Base-by-base conservation (phyloP, 1,140 invertebrate genomes). In the Parapsyche elsis region DNA sequence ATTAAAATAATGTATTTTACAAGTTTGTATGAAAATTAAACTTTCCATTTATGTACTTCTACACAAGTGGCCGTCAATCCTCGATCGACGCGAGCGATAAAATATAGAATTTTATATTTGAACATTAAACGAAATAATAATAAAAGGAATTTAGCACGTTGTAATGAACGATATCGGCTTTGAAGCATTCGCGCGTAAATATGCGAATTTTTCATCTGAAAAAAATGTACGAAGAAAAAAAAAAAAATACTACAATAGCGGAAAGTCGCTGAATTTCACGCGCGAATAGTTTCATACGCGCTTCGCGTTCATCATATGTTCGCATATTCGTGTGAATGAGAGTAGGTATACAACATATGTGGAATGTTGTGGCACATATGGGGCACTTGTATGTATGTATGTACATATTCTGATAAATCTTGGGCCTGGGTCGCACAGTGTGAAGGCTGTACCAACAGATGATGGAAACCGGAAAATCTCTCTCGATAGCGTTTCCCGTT, bases 391-490 rank as follows among this genome's bases (percentile, higher is more conserved):
- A 10, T 10, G 12, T 12, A 53, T 38, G 30, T 38, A 38, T 7
- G 21, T 77, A 77, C 59, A 57, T 24, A 77, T 44, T 49, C 30
- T n/a, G 75, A 77, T 77, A 77, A 77, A 77, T 77, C 75, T 77
- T 45, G 23, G 26, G 73, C 12, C 24, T 49, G 10, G 49, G 57
- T 53, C 71, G 70, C 1, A 14, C 26, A 16, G 70, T 71, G 64
- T 24, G 73, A 26, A 64, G 57, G 75, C 49, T 57, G 73, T 64
- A 64, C 75, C 57, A 77, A 64, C 75, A 64, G 57, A 77, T 77
- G 75, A 77, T 77, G 75, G 75, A 77, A 64, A 77, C 75, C 75
- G 75, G 75, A 77, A 77, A 77, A 77, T 77, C 53, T 77, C 75
- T 77, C 59, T 77, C 75, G 75, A 77, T 77, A 59, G 57, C 75